Evolutionary conservation across 1,140 invertebrate species (phyloP), one percentile per base, ranked within the genome.

Genomic region (Drosophila nannoptera): DNA sequence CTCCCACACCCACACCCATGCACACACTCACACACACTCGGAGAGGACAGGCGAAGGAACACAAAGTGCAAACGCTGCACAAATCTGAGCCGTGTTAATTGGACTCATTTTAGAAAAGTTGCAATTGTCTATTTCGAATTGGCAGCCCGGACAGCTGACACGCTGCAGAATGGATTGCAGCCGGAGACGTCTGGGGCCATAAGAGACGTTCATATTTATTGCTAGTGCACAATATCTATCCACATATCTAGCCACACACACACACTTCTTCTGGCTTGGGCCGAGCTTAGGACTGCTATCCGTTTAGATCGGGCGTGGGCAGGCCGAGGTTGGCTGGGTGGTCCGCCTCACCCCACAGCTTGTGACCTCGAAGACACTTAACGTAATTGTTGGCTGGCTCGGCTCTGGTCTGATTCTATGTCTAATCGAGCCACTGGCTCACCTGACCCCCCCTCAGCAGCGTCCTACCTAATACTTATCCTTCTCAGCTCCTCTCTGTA

Each of bases 21-120:
- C 31, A n/a, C 33, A 33, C 38, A 43, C 14, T 22, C 5, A 38
- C 4, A 31, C n/a, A 45, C 49, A 63, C 31, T n/a, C n/a, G n/a
- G 36, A 38, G 36, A 40, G 38, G 9, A 14, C 11, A 40, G 38
- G n/a, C 11, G 12, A 12, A 9, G 2, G 40, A 14, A 14, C 6
- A 36, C 7, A 38, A 70, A 78, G 68, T 77, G 81, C 80, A 69
- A 86, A 65, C 80, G 76, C 69, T 84, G 80, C 81, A 84, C 76
- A 84, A 75, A 84, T 84, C 81, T 69, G 65, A 84, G 66, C 53
- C 76, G 75, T 84, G 80, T 86, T 84, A 84, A 84, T 84, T 84
- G 81, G 80, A 84, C 80, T 84, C 81, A 84, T 84, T 84, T 84
- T 69, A 70, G 73, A 72, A 78, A 84, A 77, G 66, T 70, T 69